phyloP scores from a whole-genome alignment of 1,140 invertebrate species.

The Maconellicoccus hirsutus region DNA sequence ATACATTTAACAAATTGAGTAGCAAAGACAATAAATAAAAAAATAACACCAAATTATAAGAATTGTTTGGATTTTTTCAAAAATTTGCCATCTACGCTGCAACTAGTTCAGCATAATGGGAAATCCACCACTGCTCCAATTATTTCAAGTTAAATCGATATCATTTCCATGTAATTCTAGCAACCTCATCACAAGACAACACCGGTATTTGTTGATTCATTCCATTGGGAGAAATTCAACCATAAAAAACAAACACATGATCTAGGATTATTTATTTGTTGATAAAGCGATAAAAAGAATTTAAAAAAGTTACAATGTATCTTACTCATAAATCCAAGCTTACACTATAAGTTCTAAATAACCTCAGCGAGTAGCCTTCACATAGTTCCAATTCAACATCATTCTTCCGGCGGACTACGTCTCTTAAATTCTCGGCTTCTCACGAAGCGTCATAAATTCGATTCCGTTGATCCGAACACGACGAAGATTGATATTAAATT shows the following conservation, averaged over 20 bases:
- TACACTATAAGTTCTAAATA: background rate
- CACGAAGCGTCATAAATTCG: background rate
- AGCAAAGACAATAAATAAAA: too few relatives aligned
- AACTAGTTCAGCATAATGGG: too few relatives aligned
- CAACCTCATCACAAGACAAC: too few relatives aligned
- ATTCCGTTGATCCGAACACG: background rate
- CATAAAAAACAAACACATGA: background rate
- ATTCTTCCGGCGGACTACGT: background rate
- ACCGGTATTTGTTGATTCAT: too few relatives aligned
- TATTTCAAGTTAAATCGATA: too few relatives aligned
- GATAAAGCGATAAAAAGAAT: conserved; percentile 1
- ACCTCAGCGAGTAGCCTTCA: background rate
- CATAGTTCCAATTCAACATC: background rate
- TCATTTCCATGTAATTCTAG: too few relatives aligned
- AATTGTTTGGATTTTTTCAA: too few relatives aligned
- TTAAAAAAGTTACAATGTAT: background rate
- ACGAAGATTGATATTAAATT: background rate
- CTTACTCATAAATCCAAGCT: background rate
- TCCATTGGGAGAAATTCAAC: too few relatives aligned
- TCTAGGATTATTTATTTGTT: background rate
- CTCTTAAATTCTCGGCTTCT: background rate
- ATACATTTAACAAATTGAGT: too few relatives aligned
- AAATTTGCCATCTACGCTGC: too few relatives aligned
- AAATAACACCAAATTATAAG: too few relatives aligned
- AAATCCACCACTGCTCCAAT: too few relatives aligned